Conservation (phyloP, 2,888 invertebrate genomes). For the Apamea anceps region DNA sequence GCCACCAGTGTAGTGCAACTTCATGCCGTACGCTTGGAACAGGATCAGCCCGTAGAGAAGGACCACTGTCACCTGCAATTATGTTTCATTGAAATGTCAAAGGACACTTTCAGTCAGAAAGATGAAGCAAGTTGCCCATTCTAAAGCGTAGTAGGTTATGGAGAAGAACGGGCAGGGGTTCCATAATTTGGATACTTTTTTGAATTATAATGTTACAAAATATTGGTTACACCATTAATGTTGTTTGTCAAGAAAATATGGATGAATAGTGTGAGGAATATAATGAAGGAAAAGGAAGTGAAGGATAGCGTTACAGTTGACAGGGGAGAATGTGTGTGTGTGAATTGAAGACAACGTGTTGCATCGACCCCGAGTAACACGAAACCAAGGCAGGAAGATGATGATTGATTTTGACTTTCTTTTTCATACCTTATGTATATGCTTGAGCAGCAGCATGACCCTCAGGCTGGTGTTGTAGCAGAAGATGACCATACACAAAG, state of each 20-base stretch:
- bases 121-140: background rate
- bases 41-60: conserved; percentile 83
- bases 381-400: background rate
- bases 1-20: conserved; percentile 86
- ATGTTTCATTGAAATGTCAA: background rate
- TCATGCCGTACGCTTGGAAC: conserved; percentile 86
- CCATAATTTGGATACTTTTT: background rate
- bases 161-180: background rate
- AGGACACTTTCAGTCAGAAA: background rate
- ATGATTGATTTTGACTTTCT: background rate
- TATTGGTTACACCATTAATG: background rate
- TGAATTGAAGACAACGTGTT: background rate
- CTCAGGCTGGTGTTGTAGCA: conserved; percentile 85
- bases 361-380: background rate
- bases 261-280: background rate
- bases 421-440: conserved; percentile 82
- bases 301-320: too few relatives aligned
- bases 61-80: conserved; percentile 79
- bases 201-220: background rate
- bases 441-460: conserved; percentile 82
- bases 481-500: conserved; percentile 84
- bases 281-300: background rate
- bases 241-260: too few relatives aligned
- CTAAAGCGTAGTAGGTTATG: background rate
- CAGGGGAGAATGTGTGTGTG: background rate